Evolutionary conservation across 64 coral and sea anemone genomes (phyloP).

Genomic region (Hydrozoanthus tunicans): DNA sequence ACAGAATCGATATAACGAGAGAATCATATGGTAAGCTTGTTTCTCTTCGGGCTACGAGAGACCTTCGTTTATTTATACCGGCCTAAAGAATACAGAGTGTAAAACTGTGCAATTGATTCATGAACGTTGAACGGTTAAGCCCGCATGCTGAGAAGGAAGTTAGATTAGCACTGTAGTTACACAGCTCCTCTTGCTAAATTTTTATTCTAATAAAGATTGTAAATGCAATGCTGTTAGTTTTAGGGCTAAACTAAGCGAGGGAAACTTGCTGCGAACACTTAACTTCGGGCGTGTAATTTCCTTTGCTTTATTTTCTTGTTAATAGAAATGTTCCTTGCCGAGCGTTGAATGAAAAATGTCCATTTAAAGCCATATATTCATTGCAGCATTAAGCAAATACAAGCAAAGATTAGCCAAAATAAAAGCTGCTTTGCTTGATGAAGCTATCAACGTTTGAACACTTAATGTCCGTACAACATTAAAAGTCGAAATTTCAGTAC

Average conservation of each 20-base stretch:
- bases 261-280: background rate
- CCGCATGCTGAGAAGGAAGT: slow-evolving; percentile 9
- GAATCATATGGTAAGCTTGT: background rate
- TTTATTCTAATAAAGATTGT: slow-evolving; percentile 12
- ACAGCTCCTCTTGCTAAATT: slow-evolving; percentile 1
- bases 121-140: background rate
- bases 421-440: background rate
- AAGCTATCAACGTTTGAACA: background rate
- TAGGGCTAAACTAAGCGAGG: too few relatives aligned
- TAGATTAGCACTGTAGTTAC: slow-evolving; percentile 2
- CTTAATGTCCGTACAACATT: slow-evolving; percentile 1
- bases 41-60: background rate
- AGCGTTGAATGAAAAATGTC: background rate
- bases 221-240: too few relatives aligned
- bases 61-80: slow-evolving; percentile 9
- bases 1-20: background rate
- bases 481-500: slow-evolving; percentile 40
- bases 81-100: background rate
- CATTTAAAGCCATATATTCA: slow-evolving; percentile 18
- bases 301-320: background rate
- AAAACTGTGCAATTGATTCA: background rate
- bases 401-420: slow-evolving; percentile 8
- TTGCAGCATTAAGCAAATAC: slow-evolving; percentile 13
- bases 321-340: background rate
- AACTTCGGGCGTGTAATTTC: background rate